Conservation (phyloP, 2,797 vertebrate species). For the Sebastes vulpes region DNA sequence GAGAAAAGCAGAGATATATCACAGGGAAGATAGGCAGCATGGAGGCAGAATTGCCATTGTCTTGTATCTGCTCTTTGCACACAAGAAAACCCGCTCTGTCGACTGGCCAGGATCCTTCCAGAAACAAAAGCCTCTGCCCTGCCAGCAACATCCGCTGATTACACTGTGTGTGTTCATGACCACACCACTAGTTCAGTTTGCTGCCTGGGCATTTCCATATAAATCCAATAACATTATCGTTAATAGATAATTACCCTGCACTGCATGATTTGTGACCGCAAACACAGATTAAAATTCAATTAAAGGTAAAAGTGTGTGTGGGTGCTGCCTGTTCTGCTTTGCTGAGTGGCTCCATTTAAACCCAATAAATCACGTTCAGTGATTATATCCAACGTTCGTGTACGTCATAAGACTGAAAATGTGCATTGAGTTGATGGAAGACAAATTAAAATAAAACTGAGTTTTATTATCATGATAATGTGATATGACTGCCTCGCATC, state of each 20-base stretch:
- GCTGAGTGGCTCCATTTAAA: slow-evolving; percentile 76
- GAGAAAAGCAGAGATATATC: slow-evolving; percentile 71
- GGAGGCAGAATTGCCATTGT: slow-evolving; percentile 63
- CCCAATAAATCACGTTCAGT: slow-evolving; percentile 55
- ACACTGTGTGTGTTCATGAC: slow-evolving; percentile 48
- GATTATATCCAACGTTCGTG: slow-evolving; percentile 58
- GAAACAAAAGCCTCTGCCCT: slow-evolving; percentile 55
- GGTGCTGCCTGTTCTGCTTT: slow-evolving; percentile 61
- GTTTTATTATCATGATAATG: not conserved
- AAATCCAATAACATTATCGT: slow-evolving; percentile 83
- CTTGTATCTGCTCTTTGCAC: slow-evolving; percentile 63
- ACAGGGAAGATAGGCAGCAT: slow-evolving; percentile 64
- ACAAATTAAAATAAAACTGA: slow-evolving; percentile 19
- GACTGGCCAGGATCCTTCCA: slow-evolving; percentile 35
- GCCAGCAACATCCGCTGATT: slow-evolving; percentile 64
- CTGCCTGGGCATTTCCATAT: slow-evolving; percentile 77
- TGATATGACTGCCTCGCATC: not conserved
- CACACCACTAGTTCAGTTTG: slow-evolving; percentile 57
- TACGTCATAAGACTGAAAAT: slow-evolving; percentile 29
- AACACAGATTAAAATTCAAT: slow-evolving; percentile 85
- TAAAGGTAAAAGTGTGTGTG: slow-evolving; percentile 74
- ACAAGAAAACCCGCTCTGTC: slow-evolving; percentile 40
- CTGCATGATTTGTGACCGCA: slow-evolving; percentile 80
- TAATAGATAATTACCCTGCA: slow-evolving; percentile 82
- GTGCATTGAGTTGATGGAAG: slow-evolving; percentile 21